These are phyloP conservation scores for Xiphydria camelus DNA, from an alignment of 2,888 invertebrate genomes.

Conservation along the genomic window DNA sequence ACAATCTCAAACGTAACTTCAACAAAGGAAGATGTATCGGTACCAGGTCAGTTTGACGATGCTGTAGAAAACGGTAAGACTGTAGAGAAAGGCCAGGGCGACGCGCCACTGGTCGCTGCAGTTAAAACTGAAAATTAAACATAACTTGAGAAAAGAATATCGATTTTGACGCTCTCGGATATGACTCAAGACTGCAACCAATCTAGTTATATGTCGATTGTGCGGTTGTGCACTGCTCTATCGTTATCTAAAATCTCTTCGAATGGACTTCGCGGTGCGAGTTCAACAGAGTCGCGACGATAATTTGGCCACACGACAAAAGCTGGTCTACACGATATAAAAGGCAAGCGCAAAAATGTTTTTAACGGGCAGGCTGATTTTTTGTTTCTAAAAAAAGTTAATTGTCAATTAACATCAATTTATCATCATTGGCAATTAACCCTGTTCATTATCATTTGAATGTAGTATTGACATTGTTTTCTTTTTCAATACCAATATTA, in stretches of 20 bases:
- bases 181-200: constrained; percentile 53
- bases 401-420: no score
- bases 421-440: no score
- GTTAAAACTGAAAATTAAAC: constrained; percentile 37
- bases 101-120: constrained; percentile 38
- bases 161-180: constrained; percentile 36
- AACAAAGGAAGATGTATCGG: constrained; percentile 38
- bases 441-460: no score
- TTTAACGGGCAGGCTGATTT: no score
- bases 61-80: constrained; percentile 44
- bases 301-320: no score
- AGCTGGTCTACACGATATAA: no score
- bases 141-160: constrained; percentile 19
- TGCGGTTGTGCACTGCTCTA: constrained; percentile 30
- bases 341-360: no score
- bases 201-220: constrained; percentile 41
- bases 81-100: constrained; percentile 48
- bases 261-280: no score
- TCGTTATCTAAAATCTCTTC: constrained; percentile 22
- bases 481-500: no score
- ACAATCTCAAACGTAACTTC: constrained; percentile 32
- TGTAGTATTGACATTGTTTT: no score
- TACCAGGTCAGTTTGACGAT: constrained; percentile 49
- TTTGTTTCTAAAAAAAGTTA: no score
- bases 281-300: no score